phyloP scores from a whole-genome alignment of 2,113 vertebrate genomes.

The Gavialis gangeticus region DNA sequence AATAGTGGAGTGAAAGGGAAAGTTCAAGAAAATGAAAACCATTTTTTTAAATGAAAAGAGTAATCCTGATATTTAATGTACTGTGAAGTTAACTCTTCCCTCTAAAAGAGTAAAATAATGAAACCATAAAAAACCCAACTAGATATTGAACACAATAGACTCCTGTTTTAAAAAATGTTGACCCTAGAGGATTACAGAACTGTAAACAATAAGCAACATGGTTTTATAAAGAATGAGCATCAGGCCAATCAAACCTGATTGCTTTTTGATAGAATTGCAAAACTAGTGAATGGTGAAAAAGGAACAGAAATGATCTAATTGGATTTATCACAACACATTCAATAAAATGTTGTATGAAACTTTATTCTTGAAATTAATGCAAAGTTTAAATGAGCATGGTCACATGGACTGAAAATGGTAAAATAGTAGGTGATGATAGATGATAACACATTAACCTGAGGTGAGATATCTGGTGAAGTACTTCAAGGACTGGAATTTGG shows the following conservation, averaged over 20 bases:
- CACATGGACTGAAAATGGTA: conserved; percentile 35
- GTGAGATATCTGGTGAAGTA: neutral
- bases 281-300: conserved; percentile 60
- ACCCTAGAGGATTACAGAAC: neutral
- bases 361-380: conserved; percentile 60
- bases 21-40: neutral
- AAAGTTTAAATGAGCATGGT: neutral
- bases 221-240: conserved; percentile 38
- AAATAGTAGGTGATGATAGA: conserved; percentile 14
- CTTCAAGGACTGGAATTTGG: neutral
- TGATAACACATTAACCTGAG: conserved; percentile 6
- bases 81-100: neutral
- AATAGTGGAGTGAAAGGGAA: neutral
- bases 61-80: neutral
- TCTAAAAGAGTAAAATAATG: neutral
- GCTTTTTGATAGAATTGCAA: conserved; percentile 61
- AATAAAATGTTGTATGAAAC: conserved; percentile 56
- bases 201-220: accelerated
- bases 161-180: conserved; percentile 8
- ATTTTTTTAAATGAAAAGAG: neutral
- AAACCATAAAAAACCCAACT: neutral
- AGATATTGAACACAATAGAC: neutral
- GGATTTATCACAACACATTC: conserved; percentile 49
- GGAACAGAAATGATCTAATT: conserved; percentile 66
- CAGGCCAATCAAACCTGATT: conserved; percentile 67